phyloP scores from a whole-genome alignment of 2,888 invertebrate species.

The Drosophila dives region DNA sequence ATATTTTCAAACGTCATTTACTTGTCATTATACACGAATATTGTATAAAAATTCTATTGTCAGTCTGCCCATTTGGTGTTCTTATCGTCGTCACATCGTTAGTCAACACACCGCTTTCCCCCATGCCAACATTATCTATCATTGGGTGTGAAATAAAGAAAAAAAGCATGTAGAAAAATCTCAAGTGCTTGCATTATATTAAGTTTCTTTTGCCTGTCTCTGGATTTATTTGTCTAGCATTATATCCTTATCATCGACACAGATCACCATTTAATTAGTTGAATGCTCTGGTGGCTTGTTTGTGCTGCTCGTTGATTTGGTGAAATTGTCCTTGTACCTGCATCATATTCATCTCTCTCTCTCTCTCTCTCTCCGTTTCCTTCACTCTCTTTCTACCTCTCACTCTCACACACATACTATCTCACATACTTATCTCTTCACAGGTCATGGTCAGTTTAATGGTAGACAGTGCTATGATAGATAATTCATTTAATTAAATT shows the following conservation, averaged over 20 bases:
- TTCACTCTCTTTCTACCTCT: not conserved
- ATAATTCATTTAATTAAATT: not conserved
- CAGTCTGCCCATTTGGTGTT: slow-evolving; percentile 62
- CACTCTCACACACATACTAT: not conserved
- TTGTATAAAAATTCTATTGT: slow-evolving; percentile 36
- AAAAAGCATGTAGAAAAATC: slow-evolving; percentile 18
- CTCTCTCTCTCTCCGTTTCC: not conserved
- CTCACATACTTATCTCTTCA: not conserved
- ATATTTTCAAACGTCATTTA: slow-evolving; percentile 74
- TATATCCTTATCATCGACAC: slow-evolving; percentile 81
- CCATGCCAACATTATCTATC: slow-evolving; percentile 9
- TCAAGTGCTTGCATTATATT: slow-evolving; percentile 35
- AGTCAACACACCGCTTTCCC: slow-evolving; percentile 44
- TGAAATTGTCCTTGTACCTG: slow-evolving; percentile 57
- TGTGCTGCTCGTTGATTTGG: slow-evolving; percentile 75
- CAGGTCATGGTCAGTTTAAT: slow-evolving; percentile 4
- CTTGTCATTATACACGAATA: slow-evolving; percentile 60
- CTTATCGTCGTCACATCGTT: slow-evolving; percentile 68
- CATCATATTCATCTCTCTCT: not conserved
- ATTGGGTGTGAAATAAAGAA: slow-evolving; percentile 11
- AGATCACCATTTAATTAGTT: slow-evolving; percentile 82
- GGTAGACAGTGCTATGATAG: not conserved
- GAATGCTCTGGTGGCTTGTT: slow-evolving; percentile 62
- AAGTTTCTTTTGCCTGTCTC: slow-evolving; percentile 32
- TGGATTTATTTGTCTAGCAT: slow-evolving; percentile 73